Evolutionary conservation across 2,888 invertebrate genomes (phyloP).

Genomic region (Xylota sylvarum): DNA sequence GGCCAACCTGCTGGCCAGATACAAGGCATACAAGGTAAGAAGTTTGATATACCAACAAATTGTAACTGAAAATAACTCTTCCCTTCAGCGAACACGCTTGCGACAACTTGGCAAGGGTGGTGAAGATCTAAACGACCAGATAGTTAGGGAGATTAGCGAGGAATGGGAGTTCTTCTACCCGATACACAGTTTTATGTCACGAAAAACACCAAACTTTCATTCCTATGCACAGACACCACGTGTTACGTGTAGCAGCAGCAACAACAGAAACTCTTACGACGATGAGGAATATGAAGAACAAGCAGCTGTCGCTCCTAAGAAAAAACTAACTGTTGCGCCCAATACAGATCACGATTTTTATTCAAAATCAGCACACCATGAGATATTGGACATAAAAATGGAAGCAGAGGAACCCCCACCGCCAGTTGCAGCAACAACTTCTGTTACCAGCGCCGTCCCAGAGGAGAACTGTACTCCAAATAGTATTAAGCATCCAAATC

Average conservation of each 20-base stretch:
- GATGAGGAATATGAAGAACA: conserved; percentile 1
- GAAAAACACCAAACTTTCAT: conserved; percentile 82
- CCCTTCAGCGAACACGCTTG: conserved; percentile 77
- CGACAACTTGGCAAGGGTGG: conserved; percentile 63
- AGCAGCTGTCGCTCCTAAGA: not conserved
- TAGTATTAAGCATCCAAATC: conserved; percentile 58
- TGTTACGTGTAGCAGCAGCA: conserved; percentile 18
- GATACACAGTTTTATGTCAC: conserved; percentile 83
- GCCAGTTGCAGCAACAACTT: conserved; percentile 19
- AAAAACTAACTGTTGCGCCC: conserved; percentile 30
- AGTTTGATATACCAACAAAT: not conserved
- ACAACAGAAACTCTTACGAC: conserved; percentile 21
- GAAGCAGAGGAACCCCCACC: conserved; percentile 27
- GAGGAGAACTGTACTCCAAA: conserved; percentile 31
- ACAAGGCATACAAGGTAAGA: conserved; percentile 82
- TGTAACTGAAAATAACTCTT: not conserved
- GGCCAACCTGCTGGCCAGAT: conserved; percentile 82
- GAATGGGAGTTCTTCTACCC: conserved; percentile 84
- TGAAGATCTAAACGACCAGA: conserved; percentile 76
- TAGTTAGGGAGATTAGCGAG: conserved; percentile 79
- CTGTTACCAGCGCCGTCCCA: conserved; percentile 20
- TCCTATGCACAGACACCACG: conserved; percentile 81
- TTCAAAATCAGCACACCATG: conserved; percentile 76
- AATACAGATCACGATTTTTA: conserved; percentile 82
- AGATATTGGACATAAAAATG: conserved; percentile 39